Percentiles rank a stretch among this genome's conserved stretches.
Conservation (phyloP, 1,140 invertebrate species). For the Brachionus paranguensis region DNA sequence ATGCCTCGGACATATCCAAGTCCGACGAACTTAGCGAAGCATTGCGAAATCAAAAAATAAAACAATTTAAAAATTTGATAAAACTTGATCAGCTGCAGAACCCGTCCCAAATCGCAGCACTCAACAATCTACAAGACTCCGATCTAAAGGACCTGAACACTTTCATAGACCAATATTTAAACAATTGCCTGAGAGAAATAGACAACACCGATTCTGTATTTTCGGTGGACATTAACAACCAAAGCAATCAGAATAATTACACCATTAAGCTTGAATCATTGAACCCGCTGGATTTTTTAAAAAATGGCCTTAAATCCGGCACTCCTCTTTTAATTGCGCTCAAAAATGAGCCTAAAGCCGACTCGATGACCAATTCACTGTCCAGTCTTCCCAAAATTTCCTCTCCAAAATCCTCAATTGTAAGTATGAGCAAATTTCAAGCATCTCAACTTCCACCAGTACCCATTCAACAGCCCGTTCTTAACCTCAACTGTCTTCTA, state of each 20-base stretch:
- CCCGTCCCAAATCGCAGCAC: background rate
- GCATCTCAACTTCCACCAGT: background rate
- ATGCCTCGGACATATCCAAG: background rate
- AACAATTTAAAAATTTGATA: slow-evolving; percentile 26
- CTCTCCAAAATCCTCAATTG: background rate
- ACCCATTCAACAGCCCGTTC: background rate
- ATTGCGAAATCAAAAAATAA: background rate
- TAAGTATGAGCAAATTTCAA: background rate
- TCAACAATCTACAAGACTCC: slow-evolving; percentile 9
- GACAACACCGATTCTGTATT: background rate
- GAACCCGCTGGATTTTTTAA: background rate
- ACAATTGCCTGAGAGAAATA: background rate
- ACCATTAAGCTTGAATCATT: background rate
- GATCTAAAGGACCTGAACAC: background rate
- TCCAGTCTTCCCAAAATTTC: background rate
- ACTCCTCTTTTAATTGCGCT: background rate
- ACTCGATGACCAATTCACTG: background rate
- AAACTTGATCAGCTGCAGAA: slow-evolving; percentile 9
- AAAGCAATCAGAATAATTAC: background rate
- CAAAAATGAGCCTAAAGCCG: background rate
- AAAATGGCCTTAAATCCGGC: slow-evolving; percentile 7
- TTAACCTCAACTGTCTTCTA: background rate
- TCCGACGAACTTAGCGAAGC: background rate
- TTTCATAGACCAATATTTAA: background rate
- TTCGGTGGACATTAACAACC: background rate